Evolutionary conservation across 2,797 vertebrate genomes (phyloP), one percentile per base, ranked within the genome.

Genomic region (Alectoris magna): DNA sequence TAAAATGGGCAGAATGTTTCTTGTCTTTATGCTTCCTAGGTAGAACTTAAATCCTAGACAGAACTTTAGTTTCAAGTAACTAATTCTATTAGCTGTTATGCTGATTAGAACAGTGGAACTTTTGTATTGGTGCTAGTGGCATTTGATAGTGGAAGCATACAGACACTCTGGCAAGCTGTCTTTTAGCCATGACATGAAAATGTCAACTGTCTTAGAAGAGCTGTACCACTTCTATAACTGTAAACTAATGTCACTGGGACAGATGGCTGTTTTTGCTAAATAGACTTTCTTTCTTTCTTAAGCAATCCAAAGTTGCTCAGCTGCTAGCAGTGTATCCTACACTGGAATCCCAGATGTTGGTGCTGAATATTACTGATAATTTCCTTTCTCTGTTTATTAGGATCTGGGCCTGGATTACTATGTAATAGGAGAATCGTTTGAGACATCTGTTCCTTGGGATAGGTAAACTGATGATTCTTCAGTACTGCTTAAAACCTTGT

Each of bases 381-480:
- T 96, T 95, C 76, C 58, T 91, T 92, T 66, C 44, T 87, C 77
- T 95, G 23, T 91, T 97, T 86, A 93, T 87, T 97, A 99, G 99
- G 99, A 99, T 94, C 94, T 99, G 95, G 99, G 98, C 88, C 98
- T 99, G 98, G 99, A 99, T 94, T 99, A 99, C 97, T 99, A 98
- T 90, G 84, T 99, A 97, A 98, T 99, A 71, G 99, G 98, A 85
- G 99, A 99, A 97, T 99, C 99, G 49, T 99, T 99, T 98, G 99
- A 99, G 97, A 99, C 99, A 48, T 99, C 99, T 91, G 98, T 99
- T 98, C 99, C 99, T 95, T 99, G 99, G 99, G 99, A 99, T 98
- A 99, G 99, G 99, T 99, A 98, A 98, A 96, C 88, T 84, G 80
- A 85, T 87, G 84, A 72, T 75, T 90, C 41, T 66, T 90, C 13